Base-by-base conservation (phyloP, 2,797 vertebrate genomes). In the Petrocephalus schoutedeni region DNA sequence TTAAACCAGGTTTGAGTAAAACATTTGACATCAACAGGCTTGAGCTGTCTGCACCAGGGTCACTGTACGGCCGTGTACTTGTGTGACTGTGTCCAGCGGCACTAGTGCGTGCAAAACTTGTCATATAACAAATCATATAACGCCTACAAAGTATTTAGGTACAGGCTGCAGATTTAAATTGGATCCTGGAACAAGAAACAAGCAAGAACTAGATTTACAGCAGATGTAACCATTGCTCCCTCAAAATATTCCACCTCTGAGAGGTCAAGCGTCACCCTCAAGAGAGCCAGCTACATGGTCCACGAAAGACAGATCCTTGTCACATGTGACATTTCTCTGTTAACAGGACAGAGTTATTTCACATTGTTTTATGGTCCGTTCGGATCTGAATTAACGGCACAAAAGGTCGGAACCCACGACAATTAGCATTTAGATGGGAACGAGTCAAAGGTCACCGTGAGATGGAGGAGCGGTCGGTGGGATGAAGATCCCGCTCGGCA, bases 391-490 rank as follows among this genome's bases (percentile, higher is more conserved):
- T n/a, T 23, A 14, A n/a, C 8, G 36, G 53, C n/a, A 77, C 32
- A 21, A 32, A 51, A n/a, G 51, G 45, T 8, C 9, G 77, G 51
- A 59, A 85, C 6, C 45, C 87, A n/a, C 54, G 0, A 90, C 92
- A 49, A 94, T 95, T 95, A 94, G 90, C 94, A 95, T 95, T 91
- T 94, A 94, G 89, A 95, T 92, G 1, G 91, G 90, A 86, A 86
- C 14, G 54, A 91, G 85, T 87, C 88, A 92, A 93, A 94, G 93
- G 94, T 93, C 92, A 93, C 57, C 2, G 84, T 41, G 61, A 83
- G n/a, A 87, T 88, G 92, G 32, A 88, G 88, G 89, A 54, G 8
- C 74, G 32, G 88, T 91, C 90, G 86, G 36, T 88, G 19, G 91
- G 90, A 92, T 86, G 88, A 88, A n/a, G 59, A 36, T 90, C 89